Evolutionary conservation across 2,888 invertebrate genomes (phyloP), one percentile per base, ranked within the genome.

Genomic region (Unio pictorum): DNA sequence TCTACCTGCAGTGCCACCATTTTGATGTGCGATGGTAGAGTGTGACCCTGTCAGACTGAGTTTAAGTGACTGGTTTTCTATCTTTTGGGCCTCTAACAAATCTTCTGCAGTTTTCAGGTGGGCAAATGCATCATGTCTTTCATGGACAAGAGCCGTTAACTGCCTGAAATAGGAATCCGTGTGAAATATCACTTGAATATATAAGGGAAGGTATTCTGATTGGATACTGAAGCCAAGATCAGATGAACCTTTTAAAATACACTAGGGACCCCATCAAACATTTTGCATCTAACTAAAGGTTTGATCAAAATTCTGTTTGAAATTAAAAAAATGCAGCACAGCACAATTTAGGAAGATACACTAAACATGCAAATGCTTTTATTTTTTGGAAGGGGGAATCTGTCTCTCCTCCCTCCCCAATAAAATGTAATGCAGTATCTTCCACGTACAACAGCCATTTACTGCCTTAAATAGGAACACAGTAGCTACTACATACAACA

Each of bases 41-140:
- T 67, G 61, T 45, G 73, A 55, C 4, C 71, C 63, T 23, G 77
- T 56, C 59, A 83, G 67, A 59, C 78, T 79, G 18, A 77, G 65
- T 11, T 79, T 74, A 34, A 87, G 74, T 11, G 78, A 71, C n/a
- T 86, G 85, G 71, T 85, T 87, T 74, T 88, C 88, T 58, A 79
- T 79, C 61, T 74, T 75, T 23, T 86, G 68, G 17, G 85, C 87
- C 54, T 83, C 86, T 72, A 84, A 73, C 69, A 84, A 66, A 72
- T 88, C 87, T 62, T 86, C 85, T 58, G 85, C 71, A 59, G 86
- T 87, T 67, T 84, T 81, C 30, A 86, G 71, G 30, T 79, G 73
- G 20, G 86, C 85, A 71, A 81, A 78, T 8, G 82, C 82, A 23
- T 80, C 80, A 78, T 88, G 88, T 62, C 84, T 77, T 66, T 87